phyloP scores from a whole-genome alignment of 2,888 invertebrate genomes.

The Bombylius major region DNA sequence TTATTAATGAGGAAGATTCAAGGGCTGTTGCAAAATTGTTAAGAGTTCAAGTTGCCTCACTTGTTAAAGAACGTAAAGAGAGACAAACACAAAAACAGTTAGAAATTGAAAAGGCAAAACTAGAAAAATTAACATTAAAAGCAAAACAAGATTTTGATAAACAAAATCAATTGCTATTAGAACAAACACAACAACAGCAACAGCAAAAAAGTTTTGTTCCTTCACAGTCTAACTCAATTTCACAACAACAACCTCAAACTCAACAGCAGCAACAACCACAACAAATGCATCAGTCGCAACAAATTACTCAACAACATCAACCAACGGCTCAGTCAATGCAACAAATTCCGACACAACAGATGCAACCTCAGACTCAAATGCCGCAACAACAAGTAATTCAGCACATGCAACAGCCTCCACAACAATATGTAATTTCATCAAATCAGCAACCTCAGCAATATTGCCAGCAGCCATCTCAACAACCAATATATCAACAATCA shows the following conservation, averaged over 20 bases:
- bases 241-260: constrained; percentile 11
- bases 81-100: constrained; percentile 48
- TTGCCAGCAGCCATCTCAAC: constrained; percentile 18
- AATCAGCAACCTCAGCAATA: constrained; percentile 14
- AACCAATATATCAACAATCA: not conserved
- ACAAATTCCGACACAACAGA: constrained; percentile 12
- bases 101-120: constrained; percentile 42
- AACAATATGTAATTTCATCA: not conserved
- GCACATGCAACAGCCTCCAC: not conserved
- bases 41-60: constrained; percentile 55
- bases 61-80: constrained; percentile 45
- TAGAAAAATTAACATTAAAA: constrained; percentile 40
- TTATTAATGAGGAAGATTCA: constrained; percentile 91
- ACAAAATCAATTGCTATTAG: constrained; percentile 16
- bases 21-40: constrained; percentile 82
- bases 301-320: constrained; percentile 1
- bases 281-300: constrained; percentile 27
- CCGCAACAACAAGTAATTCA: not conserved
- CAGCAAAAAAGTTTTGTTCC: not conserved
- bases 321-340: constrained; percentile 10
- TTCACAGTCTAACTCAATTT: constrained; percentile 14
- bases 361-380: constrained; percentile 12
- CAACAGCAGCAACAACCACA: constrained; percentile 14
- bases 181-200: constrained; percentile 5
- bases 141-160: constrained; percentile 41